These are phyloP conservation scores for Xiphophorus couchianus DNA, from an alignment of 2,113 vertebrate species.

Conservation along the genomic window DNA sequence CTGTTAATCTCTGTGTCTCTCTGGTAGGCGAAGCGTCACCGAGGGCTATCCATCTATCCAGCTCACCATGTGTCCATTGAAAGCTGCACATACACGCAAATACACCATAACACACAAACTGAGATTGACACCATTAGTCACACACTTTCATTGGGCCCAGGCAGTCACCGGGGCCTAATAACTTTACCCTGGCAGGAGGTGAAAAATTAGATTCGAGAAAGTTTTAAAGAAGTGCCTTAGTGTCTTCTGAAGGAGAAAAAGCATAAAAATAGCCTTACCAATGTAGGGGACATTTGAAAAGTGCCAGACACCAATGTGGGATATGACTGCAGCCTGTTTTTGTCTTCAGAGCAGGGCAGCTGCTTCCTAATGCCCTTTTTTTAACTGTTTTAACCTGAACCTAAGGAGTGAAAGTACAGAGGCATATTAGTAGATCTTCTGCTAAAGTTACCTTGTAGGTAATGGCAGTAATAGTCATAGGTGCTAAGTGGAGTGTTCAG, in stretches of 20 bases:
- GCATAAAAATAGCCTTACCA: conserved; percentile 28
- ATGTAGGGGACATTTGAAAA: conserved; percentile 16
- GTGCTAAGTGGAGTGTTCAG: neutral
- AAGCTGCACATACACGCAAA: conserved; percentile 29
- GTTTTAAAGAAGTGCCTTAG: conserved; percentile 52
- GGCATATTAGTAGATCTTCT: neutral
- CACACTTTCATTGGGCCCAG: conserved; percentile 56
- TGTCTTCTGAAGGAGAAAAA: conserved; percentile 57
- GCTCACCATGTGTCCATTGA: conserved; percentile 34
- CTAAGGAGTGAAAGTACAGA: neutral
- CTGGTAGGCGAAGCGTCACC: conserved; percentile 49
- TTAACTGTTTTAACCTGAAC: neutral
- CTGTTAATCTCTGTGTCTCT: conserved; percentile 63
- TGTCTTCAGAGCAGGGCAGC: neutral
- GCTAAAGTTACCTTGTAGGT: neutral
- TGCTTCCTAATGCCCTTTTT: neutral
- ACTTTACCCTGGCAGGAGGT: conserved; percentile 58
- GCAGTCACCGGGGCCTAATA: conserved; percentile 48
- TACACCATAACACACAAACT: conserved; percentile 30
- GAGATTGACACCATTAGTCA: conserved; percentile 64
- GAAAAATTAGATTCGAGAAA: conserved; percentile 62
- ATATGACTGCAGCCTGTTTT: conserved; percentile 11
- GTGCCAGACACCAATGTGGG: conserved; percentile 12
- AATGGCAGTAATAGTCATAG: neutral
- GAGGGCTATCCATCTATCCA: conserved; percentile 60